Evolutionary conservation across 2,888 invertebrate species (phyloP).

Genomic region (Tridacna gigas): DNA sequence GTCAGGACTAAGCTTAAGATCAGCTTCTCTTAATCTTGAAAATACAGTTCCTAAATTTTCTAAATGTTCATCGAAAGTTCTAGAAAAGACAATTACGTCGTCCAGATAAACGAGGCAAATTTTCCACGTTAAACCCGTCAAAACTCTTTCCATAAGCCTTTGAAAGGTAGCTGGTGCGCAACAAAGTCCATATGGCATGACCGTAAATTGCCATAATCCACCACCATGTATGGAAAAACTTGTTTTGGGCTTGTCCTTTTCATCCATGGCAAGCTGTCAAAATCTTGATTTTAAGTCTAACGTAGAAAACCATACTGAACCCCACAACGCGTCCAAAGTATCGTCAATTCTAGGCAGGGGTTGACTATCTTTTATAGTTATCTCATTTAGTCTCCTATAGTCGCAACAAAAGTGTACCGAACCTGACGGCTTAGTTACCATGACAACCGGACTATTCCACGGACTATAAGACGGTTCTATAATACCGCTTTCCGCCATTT

Average conservation of each 20-base stretch:
- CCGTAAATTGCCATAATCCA: constrained; percentile 47
- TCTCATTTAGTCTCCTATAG: neutral
- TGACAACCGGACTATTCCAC: neutral
- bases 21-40: neutral
- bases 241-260: constrained; percentile 38
- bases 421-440: neutral
- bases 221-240: constrained; percentile 41
- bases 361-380: constrained; percentile 39
- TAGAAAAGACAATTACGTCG: constrained; percentile 49
- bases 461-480: neutral
- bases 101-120: constrained; percentile 47
- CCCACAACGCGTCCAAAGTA: constrained; percentile 41
- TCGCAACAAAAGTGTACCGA: constrained; percentile 1
- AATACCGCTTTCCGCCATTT: neutral
- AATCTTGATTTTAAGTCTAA: constrained; percentile 42
- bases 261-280: constrained; percentile 44
- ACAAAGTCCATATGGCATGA: constrained; percentile 54
- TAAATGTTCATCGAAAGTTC: constrained; percentile 45
- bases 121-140: constrained; percentile 45
- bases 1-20: constrained; percentile 20
- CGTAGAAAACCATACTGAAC: constrained; percentile 50
- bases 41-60: neutral
- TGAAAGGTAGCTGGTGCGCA: constrained; percentile 49
- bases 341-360: constrained; percentile 55
- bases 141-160: constrained; percentile 40